A percentile compares a stretch with the other conserved stretches of the same genome.
Evolutionary conservation across 1,140 invertebrate species (phyloP).

Genomic region (Reticulitermes speratus): DNA sequence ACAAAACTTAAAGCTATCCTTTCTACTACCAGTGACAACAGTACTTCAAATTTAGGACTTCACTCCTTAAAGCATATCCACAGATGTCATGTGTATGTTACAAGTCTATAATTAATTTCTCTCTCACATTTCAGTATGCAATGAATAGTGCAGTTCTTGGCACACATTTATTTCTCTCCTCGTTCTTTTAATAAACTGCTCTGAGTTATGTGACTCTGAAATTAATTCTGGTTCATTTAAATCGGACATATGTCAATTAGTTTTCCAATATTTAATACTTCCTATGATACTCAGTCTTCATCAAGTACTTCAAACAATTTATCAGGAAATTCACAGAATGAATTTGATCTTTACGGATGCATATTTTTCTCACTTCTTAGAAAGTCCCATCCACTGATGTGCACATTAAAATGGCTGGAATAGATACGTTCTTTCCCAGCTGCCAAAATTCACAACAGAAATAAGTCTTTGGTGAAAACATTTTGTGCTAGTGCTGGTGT

Average conservation of each 20-base stretch:
- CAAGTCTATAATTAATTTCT: neutral
- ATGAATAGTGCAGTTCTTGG: neutral
- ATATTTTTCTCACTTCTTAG: neutral
- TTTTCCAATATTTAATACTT: neutral
- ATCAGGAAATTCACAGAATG: neutral
- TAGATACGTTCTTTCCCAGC: neutral
- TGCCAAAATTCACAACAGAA: neutral
- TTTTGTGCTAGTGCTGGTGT: neutral
- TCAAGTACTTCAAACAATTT: neutral
- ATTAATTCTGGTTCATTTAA: neutral
- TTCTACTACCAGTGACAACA: neutral
- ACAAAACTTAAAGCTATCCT: neutral
- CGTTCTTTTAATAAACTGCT: neutral
- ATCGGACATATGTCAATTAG: neutral
- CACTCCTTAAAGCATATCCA: neutral
- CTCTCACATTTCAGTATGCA: neutral
- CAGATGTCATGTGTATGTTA: neutral
- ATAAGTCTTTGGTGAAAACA: neutral
- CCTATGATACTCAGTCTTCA: constrained; percentile 11
- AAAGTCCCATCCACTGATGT: neutral
- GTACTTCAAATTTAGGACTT: neutral
- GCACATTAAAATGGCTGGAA: neutral
- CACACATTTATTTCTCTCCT: neutral
- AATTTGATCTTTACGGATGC: neutral
- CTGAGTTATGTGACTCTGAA: neutral